These are phyloP conservation scores for Schizaphis graminum DNA, from an alignment of 2,888 invertebrate genomes.

Conservation along the genomic window DNA sequence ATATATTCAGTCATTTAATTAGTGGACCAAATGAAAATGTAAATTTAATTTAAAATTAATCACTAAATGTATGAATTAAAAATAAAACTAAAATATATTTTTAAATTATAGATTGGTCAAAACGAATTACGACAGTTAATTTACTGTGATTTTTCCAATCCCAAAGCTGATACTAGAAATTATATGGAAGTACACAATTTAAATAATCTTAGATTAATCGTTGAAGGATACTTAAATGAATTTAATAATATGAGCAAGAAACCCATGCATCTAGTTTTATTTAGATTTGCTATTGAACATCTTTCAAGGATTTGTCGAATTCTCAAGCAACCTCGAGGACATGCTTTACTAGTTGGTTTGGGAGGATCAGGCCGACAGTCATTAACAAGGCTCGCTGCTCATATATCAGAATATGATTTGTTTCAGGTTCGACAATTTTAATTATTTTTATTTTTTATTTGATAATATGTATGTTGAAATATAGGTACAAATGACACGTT, in stretches of 20 bases:
- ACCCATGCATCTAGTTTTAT: conserved; percentile 94
- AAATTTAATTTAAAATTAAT: background rate
- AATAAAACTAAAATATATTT: background rate
- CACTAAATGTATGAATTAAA: background rate
- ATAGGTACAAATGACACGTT: conserved; percentile 91
- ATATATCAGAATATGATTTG: conserved; percentile 93
- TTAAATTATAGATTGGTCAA: conserved; percentile 78
- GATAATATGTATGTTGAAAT: background rate
- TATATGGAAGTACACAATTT: conserved; percentile 91
- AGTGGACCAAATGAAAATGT: conserved; percentile 66
- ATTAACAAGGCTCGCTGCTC: conserved; percentile 88
- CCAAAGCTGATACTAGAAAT: conserved; percentile 88
- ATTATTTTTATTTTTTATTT: background rate
- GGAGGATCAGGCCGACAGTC: conserved; percentile 96
- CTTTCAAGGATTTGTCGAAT: conserved; percentile 91
- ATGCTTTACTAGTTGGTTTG: conserved; percentile 90
- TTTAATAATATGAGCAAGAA: conserved; percentile 96
- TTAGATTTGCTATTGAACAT: conserved; percentile 93
- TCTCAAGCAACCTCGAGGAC: conserved; percentile 91
- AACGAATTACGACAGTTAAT: conserved; percentile 86
- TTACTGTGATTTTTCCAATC: conserved; percentile 96
- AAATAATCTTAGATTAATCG: conserved; percentile 83
- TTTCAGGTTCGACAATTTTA: conserved; percentile 74
- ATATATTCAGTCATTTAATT: conserved; percentile 79
- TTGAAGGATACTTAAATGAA: conserved; percentile 90